phyloP scores from a whole-genome alignment of 2,888 invertebrate genomes.

The Ormyrus nitidulus region DNA sequence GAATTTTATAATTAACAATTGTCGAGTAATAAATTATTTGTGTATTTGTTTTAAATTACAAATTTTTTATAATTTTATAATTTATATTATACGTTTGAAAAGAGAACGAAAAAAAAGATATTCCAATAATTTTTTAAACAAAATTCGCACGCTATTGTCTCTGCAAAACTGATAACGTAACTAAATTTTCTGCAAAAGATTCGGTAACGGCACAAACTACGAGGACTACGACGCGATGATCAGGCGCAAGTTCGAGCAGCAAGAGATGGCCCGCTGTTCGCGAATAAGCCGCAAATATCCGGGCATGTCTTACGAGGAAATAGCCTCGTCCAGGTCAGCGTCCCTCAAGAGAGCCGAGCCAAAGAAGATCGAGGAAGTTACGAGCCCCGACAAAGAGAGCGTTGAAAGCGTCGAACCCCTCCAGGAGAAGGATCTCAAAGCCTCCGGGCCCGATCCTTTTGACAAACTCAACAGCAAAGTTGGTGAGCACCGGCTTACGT shows the following conservation, averaged over 20 bases:
- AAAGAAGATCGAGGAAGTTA: slow-evolving; percentile 62
- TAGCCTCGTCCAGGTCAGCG: slow-evolving; percentile 69
- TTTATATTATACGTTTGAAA: not conserved
- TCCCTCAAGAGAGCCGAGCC: slow-evolving; percentile 61
- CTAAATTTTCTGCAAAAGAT: slow-evolving; percentile 59
- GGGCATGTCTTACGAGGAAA: slow-evolving; percentile 74
- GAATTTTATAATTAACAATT: too few species aligned
- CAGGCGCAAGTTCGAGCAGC: slow-evolving; percentile 72
- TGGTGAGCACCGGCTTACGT: slow-evolving; percentile 66
- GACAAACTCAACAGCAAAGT: slow-evolving; percentile 75
- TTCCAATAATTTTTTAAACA: not conserved
- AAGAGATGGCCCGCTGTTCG: slow-evolving; percentile 65
- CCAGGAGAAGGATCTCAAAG: slow-evolving; percentile 72
- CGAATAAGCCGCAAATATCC: slow-evolving; percentile 69
- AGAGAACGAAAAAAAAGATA: not conserved
- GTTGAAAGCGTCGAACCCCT: slow-evolving; percentile 71
- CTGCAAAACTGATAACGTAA: not conserved
- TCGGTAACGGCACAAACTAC: slow-evolving; percentile 70
- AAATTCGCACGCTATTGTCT: not conserved
- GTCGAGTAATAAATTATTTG: too few species aligned
- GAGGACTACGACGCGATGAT: slow-evolving; percentile 75
- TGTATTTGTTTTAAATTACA: not conserved
- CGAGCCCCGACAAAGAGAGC: slow-evolving; percentile 69
- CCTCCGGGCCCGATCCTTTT: slow-evolving; percentile 75
- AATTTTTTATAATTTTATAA: not conserved